Evolutionary conservation across 1,140 invertebrate genomes (phyloP).

Genomic region (Saccostrea glomerata): DNA sequence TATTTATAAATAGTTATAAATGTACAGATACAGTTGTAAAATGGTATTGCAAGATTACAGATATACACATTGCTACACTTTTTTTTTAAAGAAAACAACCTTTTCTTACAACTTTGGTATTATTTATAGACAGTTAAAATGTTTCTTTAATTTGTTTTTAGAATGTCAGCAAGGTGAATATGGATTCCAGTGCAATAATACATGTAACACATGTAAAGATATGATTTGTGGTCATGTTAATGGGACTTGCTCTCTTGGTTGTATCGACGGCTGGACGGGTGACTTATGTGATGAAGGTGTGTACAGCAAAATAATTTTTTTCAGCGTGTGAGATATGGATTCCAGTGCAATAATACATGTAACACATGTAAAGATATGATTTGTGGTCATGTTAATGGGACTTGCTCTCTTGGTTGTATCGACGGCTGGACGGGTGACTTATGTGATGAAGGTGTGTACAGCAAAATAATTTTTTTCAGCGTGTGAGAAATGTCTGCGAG

Average conservation of each 20-base stretch:
- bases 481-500: too few relatives aligned
- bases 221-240: not conserved
- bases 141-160: not conserved
- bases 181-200: not conserved
- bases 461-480: too few relatives aligned
- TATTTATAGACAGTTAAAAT: too few relatives aligned
- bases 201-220: not conserved
- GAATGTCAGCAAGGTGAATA: not conserved
- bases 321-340: not conserved
- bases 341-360: not conserved
- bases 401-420: not conserved
- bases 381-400: not conserved
- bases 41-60: too few relatives aligned
- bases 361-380: not conserved
- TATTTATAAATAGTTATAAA: too few relatives aligned
- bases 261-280: not conserved
- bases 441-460: not conserved
- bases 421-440: not conserved
- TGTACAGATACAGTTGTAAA: too few relatives aligned
- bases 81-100: too few relatives aligned
- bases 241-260: not conserved
- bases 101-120: too few relatives aligned
- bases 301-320: too few relatives aligned
- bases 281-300: not conserved
- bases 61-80: too few relatives aligned